Evolutionary conservation across 2,113 vertebrate genomes (phyloP), one percentile per base, ranked within the genome.

Genomic region (Scophthalmus maximus): DNA sequence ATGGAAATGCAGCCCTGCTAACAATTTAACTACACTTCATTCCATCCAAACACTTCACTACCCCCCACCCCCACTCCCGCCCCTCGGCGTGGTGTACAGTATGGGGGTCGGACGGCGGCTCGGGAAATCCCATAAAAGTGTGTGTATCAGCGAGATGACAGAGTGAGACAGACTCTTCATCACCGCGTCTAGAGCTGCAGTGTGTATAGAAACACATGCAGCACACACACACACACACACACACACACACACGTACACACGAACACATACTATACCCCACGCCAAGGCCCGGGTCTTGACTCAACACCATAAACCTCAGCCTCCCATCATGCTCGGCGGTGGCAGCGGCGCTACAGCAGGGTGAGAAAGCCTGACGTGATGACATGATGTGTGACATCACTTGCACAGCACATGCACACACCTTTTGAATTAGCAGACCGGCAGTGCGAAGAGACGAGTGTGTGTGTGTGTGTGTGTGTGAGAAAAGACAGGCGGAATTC

Each of bases 81-180:
- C 26, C 27, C 42, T 23, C 50, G 3, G 10, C 36, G 47, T 59
- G 49, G 34, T 32, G 27, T 62, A 60, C 75, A 52, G 70, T 40
- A 53, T n/a, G 17, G 58, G 64, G 57, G 64, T 56, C 55, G 17
- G 55, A 77, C 30, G 23, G 30, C 27, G 5, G 56, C 51, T 81
- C 61, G 63, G 88, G 86, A 87, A 89, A 87, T 78, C 86, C 89
- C 87, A 87, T 86, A 80, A 87, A 91, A 68, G 36, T 4, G 66
- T 60, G 70, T 84, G 76, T 81, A 81, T 89, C 83, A 89, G 83
- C 59, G 9, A 32, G 61, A 86, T 62, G 76, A 84, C 47, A 25
- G n/a, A 53, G 65, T 69, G 70, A 78, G 82, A 71, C 83, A 69
- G 66, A 63, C 68, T 61, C 68, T 70, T 74, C 73, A 86, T 85